phyloP scores from a whole-genome alignment of 2,797 vertebrate genomes.

The Atherinosoma microstoma region DNA sequence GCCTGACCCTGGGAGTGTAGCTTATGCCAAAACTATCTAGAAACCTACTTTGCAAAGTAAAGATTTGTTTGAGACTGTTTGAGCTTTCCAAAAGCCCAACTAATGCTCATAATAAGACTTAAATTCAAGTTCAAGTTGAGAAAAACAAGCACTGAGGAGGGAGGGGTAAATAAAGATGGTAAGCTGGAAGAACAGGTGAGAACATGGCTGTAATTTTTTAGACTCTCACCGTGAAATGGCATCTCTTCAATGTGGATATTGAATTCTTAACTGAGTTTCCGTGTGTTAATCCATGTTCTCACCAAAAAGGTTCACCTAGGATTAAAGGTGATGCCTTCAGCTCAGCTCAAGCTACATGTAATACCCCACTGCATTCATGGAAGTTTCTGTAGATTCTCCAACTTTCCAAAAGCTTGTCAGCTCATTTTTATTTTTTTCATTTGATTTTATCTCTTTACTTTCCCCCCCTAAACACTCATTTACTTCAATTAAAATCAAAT shows the following conservation, averaged over 20 bases:
- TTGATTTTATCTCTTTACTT: background rate
- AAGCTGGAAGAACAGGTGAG: no score
- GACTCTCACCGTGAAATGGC: background rate
- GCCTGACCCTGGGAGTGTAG: slow-evolving; percentile 11
- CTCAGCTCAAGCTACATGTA: background rate
- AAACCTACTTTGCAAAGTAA: background rate
- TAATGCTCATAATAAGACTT: background rate
- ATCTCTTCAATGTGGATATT: background rate
- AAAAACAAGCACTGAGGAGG: no score
- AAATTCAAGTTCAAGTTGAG: background rate
- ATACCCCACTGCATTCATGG: background rate
- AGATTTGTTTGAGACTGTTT: no score
- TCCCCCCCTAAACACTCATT: background rate
- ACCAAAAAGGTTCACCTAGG: no score
- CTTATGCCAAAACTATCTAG: background rate
- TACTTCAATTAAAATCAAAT: no score
- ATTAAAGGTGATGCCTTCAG: no score
- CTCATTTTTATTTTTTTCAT: background rate
- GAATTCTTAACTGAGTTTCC: background rate
- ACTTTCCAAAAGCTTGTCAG: background rate
- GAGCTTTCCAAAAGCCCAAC: background rate
- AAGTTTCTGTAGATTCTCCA: background rate
- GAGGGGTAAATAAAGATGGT: no score
- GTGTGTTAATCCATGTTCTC: slow-evolving; percentile 2
- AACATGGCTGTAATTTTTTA: no score